These are phyloP conservation scores for Typhlichthys eigenmanni DNA, from an alignment of 2,797 vertebrate species.

Conservation along the genomic window DNA sequence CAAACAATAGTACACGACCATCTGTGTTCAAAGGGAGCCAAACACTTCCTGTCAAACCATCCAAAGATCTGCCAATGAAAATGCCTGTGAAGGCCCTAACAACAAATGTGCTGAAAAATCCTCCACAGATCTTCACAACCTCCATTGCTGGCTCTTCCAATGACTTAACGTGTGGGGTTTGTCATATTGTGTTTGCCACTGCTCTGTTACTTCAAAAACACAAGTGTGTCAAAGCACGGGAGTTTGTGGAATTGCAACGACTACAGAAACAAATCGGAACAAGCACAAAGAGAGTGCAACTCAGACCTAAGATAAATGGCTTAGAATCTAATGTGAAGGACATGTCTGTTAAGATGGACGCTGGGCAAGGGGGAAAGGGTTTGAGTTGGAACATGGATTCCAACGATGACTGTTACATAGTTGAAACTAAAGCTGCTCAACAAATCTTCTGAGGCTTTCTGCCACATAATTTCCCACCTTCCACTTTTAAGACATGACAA, in stretches of 20 bases:
- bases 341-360: constrained; percentile 28
- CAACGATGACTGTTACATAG: constrained; percentile 72
- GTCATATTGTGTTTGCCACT: constrained; percentile 58
- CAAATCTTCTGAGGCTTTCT: constrained; percentile 69
- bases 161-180: constrained; percentile 57
- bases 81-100: neutral
- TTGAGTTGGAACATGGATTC: constrained; percentile 31
- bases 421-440: constrained; percentile 55
- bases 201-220: constrained; percentile 69
- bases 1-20: neutral
- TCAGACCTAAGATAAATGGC: constrained; percentile 35
- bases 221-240: constrained; percentile 65
- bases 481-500: constrained; percentile 56
- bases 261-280: neutral
- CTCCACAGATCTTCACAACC: neutral
- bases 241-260: constrained; percentile 55
- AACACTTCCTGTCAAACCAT: neutral
- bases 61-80: constrained; percentile 10
- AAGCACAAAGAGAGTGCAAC: no score
- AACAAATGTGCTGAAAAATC: constrained; percentile 8
- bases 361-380: constrained; percentile 7
- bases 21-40: neutral
- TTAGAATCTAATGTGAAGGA: constrained; percentile 27
- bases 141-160: neutral
- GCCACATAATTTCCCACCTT: constrained; percentile 69